A percentile compares a stretch with the other conserved stretches of the same genome.
Evolutionary conservation across 2,797 vertebrate genomes (phyloP).

Genomic region (Podarcis siculus): DNA sequence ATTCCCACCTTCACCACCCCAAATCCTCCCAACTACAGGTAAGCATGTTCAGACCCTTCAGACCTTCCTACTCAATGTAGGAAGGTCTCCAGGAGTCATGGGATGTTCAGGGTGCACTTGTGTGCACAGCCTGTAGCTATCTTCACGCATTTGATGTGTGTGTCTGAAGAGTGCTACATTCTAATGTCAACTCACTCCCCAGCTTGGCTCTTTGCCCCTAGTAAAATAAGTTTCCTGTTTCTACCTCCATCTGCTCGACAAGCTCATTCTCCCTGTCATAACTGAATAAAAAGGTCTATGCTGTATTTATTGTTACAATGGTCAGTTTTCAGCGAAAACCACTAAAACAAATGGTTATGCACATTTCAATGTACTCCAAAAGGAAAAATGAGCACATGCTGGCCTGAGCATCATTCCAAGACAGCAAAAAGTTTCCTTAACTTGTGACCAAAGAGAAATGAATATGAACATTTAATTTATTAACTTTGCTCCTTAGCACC

Average conservation of each 20-base stretch:
- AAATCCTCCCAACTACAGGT: too few species aligned
- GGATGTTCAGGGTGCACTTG: too few species aligned
- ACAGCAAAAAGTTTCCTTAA: background rate
- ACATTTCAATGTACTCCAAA: background rate
- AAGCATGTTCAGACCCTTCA: too few species aligned
- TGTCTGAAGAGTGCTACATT: too few species aligned
- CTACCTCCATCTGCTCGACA: background rate
- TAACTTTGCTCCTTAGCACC: constrained; percentile 16
- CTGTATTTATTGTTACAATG: background rate
- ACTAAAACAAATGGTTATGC: background rate
- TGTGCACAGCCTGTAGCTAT: too few species aligned
- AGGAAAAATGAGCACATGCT: background rate
- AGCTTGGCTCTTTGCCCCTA: background rate
- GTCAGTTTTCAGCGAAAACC: background rate
- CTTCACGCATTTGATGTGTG: too few species aligned
- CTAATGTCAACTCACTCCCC: too few species aligned
- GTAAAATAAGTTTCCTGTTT: background rate
- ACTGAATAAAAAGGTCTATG: background rate
- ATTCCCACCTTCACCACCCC: too few species aligned
- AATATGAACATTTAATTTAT: constrained; percentile 14
- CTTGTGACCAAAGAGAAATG: background rate
- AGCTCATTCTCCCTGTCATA: constrained; percentile 23
- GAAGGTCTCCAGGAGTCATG: too few species aligned
- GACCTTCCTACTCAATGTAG: too few species aligned
- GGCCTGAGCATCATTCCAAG: background rate